A percentile compares a stretch with the other conserved stretches of the same genome.
phyloP scores from a whole-genome alignment of 2,888 invertebrate genomes.

The Eupithecia subfuscata region DNA sequence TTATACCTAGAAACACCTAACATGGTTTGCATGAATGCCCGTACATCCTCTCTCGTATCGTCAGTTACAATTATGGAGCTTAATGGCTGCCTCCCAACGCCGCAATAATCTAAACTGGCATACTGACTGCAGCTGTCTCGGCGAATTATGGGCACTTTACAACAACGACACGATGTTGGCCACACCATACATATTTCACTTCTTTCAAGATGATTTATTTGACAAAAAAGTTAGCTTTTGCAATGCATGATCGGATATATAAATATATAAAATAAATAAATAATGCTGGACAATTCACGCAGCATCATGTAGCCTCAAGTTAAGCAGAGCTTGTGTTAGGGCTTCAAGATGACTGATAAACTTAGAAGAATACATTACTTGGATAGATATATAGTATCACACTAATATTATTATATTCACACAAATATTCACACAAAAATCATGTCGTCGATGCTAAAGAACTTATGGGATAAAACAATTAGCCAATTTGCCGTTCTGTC shows the following conservation, averaged over 20 bases:
- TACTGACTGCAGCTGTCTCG: slow-evolving; percentile 1
- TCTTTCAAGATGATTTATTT: too few species aligned
- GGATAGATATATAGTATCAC: too few species aligned
- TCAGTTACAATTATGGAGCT: slow-evolving; percentile 3
- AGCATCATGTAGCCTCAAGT: too few species aligned
- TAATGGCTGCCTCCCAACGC: not conserved
- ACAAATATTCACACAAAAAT: too few species aligned
- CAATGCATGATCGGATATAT: too few species aligned
- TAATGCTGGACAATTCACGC: too few species aligned
- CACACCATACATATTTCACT: not conserved
- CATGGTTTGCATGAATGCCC: not conserved
- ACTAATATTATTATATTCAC: too few species aligned
- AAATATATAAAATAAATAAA: too few species aligned
- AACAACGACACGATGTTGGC: not conserved
- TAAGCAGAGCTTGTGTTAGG: too few species aligned
- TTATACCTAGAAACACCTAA: not conserved
- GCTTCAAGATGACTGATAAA: too few species aligned
- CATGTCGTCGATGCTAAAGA: not conserved
- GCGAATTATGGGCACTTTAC: not conserved
- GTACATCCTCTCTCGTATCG: not conserved
- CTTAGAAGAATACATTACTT: too few species aligned
- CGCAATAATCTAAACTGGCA: not conserved
- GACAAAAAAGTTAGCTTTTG: too few species aligned
- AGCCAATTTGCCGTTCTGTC: slow-evolving; percentile 6
- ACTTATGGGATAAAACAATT: not conserved